Conservation (phyloP, 2,113 vertebrate species). For the Sylvia atricapilla region DNA sequence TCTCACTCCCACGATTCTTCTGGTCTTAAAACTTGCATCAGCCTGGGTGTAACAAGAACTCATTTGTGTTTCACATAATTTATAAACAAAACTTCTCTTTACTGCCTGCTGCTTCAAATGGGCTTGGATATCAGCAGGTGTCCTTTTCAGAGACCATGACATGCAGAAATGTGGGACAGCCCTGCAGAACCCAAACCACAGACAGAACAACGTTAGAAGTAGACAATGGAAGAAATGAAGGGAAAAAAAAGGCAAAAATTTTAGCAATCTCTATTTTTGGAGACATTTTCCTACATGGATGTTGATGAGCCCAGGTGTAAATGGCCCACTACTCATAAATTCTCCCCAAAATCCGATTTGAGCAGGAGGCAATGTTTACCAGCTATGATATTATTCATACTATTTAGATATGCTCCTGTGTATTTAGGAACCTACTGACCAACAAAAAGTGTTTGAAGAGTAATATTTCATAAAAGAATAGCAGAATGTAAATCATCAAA, state of each 20-base stretch:
- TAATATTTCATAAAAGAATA: not conserved
- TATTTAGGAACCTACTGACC: not conserved
- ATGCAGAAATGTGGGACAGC: not conserved
- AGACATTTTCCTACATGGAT: not conserved
- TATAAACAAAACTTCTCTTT: not conserved
- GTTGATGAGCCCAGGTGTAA: not conserved
- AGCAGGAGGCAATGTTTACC: not conserved
- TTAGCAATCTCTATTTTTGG: not conserved
- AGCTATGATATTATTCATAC: not conserved
- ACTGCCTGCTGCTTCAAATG: not conserved
- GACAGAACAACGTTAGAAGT: rapidly evolving
- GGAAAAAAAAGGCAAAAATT: not conserved
- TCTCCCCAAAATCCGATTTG: not conserved
- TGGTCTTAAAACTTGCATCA: not conserved
- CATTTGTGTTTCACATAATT: not conserved
- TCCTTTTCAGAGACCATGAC: not conserved
- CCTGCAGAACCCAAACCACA: not conserved
- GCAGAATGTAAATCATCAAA: not conserved
- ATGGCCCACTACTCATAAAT: not conserved
- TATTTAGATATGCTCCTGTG: not conserved
- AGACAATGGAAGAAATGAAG: not conserved
- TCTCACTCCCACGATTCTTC: not conserved
- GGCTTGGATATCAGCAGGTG: not conserved
- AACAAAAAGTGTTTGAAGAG: not conserved
- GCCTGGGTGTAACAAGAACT: not conserved